phyloP scores from a whole-genome alignment of 2,113 vertebrate genomes.

The Circaetus gallicus region DNA sequence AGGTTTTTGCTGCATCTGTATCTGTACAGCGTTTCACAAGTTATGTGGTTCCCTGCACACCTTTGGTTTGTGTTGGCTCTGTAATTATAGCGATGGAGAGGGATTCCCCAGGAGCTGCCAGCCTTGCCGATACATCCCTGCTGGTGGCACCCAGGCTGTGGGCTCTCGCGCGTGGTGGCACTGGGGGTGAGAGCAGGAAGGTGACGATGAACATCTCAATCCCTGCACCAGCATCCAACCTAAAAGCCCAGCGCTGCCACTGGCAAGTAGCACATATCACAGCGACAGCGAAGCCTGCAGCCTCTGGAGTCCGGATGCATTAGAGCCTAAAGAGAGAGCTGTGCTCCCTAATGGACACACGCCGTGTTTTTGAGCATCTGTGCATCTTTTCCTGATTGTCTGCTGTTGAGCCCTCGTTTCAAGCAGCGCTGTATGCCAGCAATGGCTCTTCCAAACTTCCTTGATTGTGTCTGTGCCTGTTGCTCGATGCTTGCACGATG shows the following conservation, averaged over 20 bases:
- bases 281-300: background rate
- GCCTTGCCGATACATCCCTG: background rate
- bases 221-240: background rate
- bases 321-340: background rate
- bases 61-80: background rate
- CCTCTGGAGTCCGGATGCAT: background rate
- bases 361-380: background rate
- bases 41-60: background rate
- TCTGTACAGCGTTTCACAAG: background rate
- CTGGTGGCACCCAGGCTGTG: background rate
- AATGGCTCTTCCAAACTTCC: constrained; percentile 49
- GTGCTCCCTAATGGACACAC: background rate
- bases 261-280: background rate
- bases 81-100: background rate
- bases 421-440: background rate
- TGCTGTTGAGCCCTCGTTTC: background rate
- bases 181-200: background rate
- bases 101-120: background rate
- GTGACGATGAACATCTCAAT: background rate
- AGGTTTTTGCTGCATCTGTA: background rate
- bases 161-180: background rate
- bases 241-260: background rate
- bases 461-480: constrained; percentile 60
- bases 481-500: constrained; percentile 36
- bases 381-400: background rate